Percentiles rank a stretch among this genome's conserved stretches.
Conservation (phyloP, 2,888 invertebrate species). For the Tortrix viridana region DNA sequence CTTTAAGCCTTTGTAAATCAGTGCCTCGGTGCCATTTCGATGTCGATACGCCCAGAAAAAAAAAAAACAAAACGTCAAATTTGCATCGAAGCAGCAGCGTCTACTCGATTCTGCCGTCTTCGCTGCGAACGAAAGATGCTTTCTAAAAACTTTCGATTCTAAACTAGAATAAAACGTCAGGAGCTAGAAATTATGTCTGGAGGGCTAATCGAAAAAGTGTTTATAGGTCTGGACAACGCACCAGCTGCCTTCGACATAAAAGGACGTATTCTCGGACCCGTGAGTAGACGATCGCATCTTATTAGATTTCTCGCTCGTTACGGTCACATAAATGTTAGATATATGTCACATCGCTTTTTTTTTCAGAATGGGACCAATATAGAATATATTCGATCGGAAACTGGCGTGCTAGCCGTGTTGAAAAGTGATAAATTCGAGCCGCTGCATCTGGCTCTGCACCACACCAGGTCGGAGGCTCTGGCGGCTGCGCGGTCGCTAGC, state of each 20-base stretch:
- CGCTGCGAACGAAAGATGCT: conserved; percentile 26
- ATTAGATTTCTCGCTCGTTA: conserved; percentile 30
- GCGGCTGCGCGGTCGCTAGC: conserved; percentile 89
- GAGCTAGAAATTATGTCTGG: conserved; percentile 68
- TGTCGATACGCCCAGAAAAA: too few species aligned
- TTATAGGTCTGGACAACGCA: conserved; percentile 90
- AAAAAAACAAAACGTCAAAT: conserved; percentile 26
- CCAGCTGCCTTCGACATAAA: conserved; percentile 90
- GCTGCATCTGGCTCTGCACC: conserved; percentile 90
- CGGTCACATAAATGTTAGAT: neutral
- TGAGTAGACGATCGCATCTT: conserved; percentile 52
- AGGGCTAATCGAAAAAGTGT: conserved; percentile 87
- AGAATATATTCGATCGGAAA: conserved; percentile 90
- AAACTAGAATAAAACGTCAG: conserved; percentile 17
- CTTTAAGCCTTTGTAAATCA: neutral
- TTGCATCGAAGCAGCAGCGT: conserved; percentile 10
- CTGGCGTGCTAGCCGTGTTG: conserved; percentile 89
- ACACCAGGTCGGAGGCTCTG: conserved; percentile 87
- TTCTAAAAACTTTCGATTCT: conserved; percentile 17
- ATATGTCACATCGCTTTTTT: conserved; percentile 18
- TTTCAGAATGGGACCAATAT: conserved; percentile 87
- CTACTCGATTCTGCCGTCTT: conserved; percentile 21
- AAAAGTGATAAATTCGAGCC: conserved; percentile 89
- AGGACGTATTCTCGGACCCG: conserved; percentile 88
- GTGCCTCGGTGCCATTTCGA: neutral